Evolutionary conservation across 2,888 invertebrate genomes (phyloP).

Genomic region (Eupithecia centaureata): DNA sequence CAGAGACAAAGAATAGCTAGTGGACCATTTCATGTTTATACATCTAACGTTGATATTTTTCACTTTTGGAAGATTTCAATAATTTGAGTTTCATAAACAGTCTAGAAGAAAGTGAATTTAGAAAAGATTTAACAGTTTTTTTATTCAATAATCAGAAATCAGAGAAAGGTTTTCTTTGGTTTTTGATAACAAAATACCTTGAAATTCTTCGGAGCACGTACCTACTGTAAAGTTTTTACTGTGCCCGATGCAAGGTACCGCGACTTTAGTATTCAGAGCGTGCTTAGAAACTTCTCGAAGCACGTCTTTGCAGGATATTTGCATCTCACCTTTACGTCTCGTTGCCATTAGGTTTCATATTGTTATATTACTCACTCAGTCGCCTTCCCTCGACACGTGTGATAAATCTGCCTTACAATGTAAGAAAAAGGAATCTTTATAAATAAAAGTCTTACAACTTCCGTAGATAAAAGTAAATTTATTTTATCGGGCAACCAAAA

Average conservation of each 20-base stretch:
- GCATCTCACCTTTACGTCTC: conserved; percentile 72
- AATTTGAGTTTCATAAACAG: background rate
- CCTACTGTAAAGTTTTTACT: conserved; percentile 30
- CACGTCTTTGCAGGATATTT: conserved; percentile 74
- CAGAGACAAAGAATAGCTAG: conserved; percentile 39
- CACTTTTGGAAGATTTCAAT: background rate
- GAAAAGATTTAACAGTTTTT: background rate
- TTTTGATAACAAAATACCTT: background rate
- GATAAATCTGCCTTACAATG: conserved; percentile 37
- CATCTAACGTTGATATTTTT: background rate
- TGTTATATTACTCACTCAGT: conserved; percentile 61
- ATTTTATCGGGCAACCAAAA: conserved; percentile 20
- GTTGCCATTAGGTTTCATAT: conserved; percentile 67
- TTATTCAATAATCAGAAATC: too few species aligned
- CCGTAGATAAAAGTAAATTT: conserved; percentile 24
- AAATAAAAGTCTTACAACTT: conserved; percentile 28
- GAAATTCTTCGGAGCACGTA: conserved; percentile 1
- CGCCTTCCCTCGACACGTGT: conserved; percentile 39
- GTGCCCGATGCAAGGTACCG: conserved; percentile 53
- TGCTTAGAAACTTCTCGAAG: conserved; percentile 64
- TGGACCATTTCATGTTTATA: conserved; percentile 5
- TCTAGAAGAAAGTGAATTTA: background rate
- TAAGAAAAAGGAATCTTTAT: conserved; percentile 29
- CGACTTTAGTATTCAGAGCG: conserved; percentile 68
- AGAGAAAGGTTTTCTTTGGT: background rate